Base-by-base conservation (phyloP, 2,797 vertebrate genomes). In the Aeoliscus strigatus region DNA sequence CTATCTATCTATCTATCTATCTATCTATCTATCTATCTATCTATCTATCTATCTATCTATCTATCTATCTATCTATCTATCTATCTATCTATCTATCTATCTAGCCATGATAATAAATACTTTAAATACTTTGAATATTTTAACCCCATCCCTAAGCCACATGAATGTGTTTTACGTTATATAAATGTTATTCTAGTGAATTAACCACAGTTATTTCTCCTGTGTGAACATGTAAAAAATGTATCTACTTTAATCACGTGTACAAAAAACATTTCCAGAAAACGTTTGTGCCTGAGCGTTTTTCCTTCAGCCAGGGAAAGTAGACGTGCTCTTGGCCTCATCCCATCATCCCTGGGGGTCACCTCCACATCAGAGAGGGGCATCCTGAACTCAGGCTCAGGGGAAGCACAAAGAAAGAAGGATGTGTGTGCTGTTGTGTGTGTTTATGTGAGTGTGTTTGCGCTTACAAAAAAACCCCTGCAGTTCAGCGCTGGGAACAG, bases 401-500 rank as follows among this genome's bases (percentile, higher is more conserved):
- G 61, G 71, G 61, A 75, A 76, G 34, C 62, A 27, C 28, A 25
- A 23, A 68, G 68, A 70, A 78, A 70, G 79, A n/a, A 66, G 69
- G 77, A 77, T 73, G 59, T 47, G 40, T 54, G 39, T 29, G 40
- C 29, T 43, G 10, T 43, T 50, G 35, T 36, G 34, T 33, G 21
- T 39, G 34, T 42, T 14, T 31, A n/a, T 43, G 21, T 37, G 45
- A 43, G 14, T 51, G 30, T 41, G 29, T 27, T 7, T 35, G 42
- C 27, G 49, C 21, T 29, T 66, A 51, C 40, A 60, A 45, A 63
- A 61, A 18, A n/a, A n/a, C n/a, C 55, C 45, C 64, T 73, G 53
- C 18, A 51, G 52, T 61, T 73, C 39, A 70, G 72, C 44, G 51
- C 69, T 86, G 83, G 80, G 80, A 84, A 84, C 75, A 80, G 73